Evolutionary conservation across 1,140 invertebrate species (phyloP).

Genomic region (Pygmarrhopalites habei): DNA sequence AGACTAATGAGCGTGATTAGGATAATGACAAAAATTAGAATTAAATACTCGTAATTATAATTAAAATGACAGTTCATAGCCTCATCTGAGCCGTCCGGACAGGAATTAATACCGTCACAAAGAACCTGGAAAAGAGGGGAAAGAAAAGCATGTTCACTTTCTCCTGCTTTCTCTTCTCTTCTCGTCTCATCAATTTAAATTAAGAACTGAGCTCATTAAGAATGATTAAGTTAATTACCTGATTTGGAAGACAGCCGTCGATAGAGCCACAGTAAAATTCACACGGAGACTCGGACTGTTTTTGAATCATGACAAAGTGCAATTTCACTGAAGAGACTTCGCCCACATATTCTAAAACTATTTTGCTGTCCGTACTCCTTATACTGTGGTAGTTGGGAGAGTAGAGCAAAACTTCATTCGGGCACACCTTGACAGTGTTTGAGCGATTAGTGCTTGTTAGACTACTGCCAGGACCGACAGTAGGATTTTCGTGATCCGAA

Average conservation of each 20-base stretch:
- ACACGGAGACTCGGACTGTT: neutral
- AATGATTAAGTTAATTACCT: too few relatives aligned
- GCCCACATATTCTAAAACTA: neutral
- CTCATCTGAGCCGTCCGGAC: conserved; percentile 6
- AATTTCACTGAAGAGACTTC: neutral
- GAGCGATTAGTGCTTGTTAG: neutral
- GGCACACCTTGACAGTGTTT: neutral
- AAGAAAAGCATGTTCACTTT: too few relatives aligned
- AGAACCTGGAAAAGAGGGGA: conserved; percentile 3
- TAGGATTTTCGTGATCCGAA: too few relatives aligned
- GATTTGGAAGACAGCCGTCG: conserved; percentile 11
- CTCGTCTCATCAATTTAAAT: too few relatives aligned
- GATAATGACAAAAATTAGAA: conserved; percentile 4
- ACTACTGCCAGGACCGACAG: too few relatives aligned
- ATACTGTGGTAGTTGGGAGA: neutral
- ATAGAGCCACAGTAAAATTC: conserved; percentile 9
- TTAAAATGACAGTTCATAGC: conserved; percentile 9
- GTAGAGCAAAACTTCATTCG: neutral
- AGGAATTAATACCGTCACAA: neutral
- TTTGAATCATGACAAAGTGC: conserved; percentile 10
- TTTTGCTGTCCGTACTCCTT: neutral
- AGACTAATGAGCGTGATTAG: neutral
- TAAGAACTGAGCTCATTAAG: too few relatives aligned
- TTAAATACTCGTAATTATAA: conserved; percentile 9
- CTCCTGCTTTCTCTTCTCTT: too few relatives aligned